Evolutionary conservation across 2,888 invertebrate genomes (phyloP).

Genomic region (Ophion costatus): DNA sequence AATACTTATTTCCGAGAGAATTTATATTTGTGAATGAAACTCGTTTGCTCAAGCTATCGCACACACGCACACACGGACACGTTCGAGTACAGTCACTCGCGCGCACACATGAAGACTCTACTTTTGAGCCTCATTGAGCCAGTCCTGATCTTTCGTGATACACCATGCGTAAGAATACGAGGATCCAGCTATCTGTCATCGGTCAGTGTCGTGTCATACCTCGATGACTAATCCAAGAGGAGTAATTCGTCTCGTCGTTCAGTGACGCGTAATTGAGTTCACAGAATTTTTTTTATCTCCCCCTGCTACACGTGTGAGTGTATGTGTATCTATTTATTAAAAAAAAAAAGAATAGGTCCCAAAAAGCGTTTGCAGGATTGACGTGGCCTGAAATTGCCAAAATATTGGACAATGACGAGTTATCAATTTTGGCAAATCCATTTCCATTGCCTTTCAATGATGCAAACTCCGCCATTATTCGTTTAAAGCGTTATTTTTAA

Average conservation of each 20-base stretch:
- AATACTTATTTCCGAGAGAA: constrained; percentile 38
- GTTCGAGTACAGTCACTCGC: background rate
- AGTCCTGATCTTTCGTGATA: background rate
- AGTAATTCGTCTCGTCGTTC: background rate
- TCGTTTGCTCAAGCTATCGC: background rate
- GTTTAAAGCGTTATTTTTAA: too few relatives aligned
- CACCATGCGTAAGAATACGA: background rate
- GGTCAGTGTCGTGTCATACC: constrained; percentile 11
- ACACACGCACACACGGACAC: background rate
- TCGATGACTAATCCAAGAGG: constrained; percentile 8
- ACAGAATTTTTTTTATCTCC: background rate
- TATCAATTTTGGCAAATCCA: too few relatives aligned
- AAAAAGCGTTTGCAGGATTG: too few relatives aligned
- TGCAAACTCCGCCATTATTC: too few relatives aligned
- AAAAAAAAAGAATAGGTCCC: too few relatives aligned
- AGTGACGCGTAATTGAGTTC: constrained; percentile 3
- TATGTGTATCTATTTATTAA: background rate
- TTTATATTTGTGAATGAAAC: constrained; percentile 14
- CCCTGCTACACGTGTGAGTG: background rate
- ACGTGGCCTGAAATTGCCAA: too few relatives aligned
- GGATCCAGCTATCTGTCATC: constrained; percentile 6
- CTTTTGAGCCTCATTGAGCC: background rate
- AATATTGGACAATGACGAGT: too few relatives aligned
- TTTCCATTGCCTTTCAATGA: too few relatives aligned
- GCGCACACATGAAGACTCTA: background rate